phyloP scores from a whole-genome alignment of 2,888 invertebrate genomes.

The Lottia scabra region DNA sequence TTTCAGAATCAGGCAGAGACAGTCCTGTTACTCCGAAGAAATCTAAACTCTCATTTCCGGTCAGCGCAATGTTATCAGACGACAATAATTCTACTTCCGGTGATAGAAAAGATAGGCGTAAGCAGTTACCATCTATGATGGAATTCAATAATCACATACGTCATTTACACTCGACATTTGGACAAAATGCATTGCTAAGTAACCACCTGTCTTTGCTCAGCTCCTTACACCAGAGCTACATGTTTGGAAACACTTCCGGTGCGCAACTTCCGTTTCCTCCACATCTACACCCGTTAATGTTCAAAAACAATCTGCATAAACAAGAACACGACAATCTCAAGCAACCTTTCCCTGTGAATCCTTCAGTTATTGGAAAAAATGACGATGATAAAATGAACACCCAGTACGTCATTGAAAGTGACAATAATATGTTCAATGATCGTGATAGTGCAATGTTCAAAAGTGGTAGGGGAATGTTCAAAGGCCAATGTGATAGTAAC shows the following conservation, averaged over 20 bases:
- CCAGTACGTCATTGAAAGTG: too few relatives aligned
- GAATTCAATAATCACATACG: not conserved
- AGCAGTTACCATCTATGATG: not conserved
- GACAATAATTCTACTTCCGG: not conserved
- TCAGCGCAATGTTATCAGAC: conserved; percentile 27
- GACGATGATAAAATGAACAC: too few relatives aligned
- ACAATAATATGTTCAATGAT: too few relatives aligned
- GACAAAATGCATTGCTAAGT: not conserved
- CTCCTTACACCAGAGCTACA: not conserved
- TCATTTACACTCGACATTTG: not conserved
- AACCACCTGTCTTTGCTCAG: not conserved
- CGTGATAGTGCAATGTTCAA: too few relatives aligned
- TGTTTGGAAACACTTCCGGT: not conserved
- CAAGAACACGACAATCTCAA: too few relatives aligned
- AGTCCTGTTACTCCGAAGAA: not conserved
- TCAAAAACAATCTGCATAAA: not conserved
- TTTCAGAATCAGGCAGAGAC: not conserved
- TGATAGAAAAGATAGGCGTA: not conserved
- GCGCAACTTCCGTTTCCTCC: not conserved
- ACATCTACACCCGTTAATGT: not conserved
- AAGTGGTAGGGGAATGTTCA: too few relatives aligned
- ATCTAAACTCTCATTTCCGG: conserved; percentile 27
- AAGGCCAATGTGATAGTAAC: too few relatives aligned
- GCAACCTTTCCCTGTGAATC: too few relatives aligned
- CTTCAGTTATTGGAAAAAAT: too few relatives aligned